Percentiles rank a stretch among this genome's conserved stretches.
These are phyloP conservation scores for Abrostola triplasia DNA, from an alignment of 2,888 invertebrate genomes.

Conservation along the genomic window DNA sequence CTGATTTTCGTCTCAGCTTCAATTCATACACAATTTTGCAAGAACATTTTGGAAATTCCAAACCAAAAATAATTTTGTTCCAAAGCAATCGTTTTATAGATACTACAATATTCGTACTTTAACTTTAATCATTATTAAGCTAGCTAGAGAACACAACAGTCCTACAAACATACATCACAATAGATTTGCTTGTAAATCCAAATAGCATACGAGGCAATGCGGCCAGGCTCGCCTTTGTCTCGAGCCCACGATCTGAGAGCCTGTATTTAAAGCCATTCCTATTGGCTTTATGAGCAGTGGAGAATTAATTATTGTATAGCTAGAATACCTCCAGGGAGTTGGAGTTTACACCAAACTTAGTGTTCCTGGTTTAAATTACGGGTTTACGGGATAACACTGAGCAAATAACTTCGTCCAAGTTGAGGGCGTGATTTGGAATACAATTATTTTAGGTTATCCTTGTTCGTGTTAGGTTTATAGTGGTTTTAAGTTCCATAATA, in stretches of 20 bases:
- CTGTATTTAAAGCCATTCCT: conserved; percentile 44
- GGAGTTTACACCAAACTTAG: conserved; percentile 45
- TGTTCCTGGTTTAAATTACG: conserved; percentile 45
- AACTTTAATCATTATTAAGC: too few relatives aligned
- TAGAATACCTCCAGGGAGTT: conserved; percentile 52
- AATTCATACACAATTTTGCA: too few relatives aligned
- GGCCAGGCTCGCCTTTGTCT: conserved; percentile 40
- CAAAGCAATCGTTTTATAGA: too few relatives aligned
- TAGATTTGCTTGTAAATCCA: conserved; percentile 41
- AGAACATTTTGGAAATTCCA: too few relatives aligned
- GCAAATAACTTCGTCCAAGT: conserved; percentile 42
- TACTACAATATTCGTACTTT: conserved; percentile 15
- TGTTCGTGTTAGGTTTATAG: conserved; percentile 18
- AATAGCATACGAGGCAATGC: conserved; percentile 24
- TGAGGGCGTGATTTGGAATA: conserved; percentile 35
- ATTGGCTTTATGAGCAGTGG: conserved; percentile 48
- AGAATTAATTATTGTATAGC: conserved; percentile 61
- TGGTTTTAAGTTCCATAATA: neutral
- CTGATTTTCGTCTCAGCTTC: too few relatives aligned
- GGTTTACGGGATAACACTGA: conserved; percentile 41
- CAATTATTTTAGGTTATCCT: conserved; percentile 34
- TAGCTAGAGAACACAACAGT: conserved; percentile 22
- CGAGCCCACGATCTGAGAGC: conserved; percentile 24
- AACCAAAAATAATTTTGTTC: too few relatives aligned
- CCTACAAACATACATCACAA: conserved; percentile 32